Percentiles rank a stretch among this genome's conserved stretches.
These are phyloP conservation scores for Latrodectus geometricus DNA, from an alignment of 1,140 invertebrate genomes.

Conservation along the genomic window DNA sequence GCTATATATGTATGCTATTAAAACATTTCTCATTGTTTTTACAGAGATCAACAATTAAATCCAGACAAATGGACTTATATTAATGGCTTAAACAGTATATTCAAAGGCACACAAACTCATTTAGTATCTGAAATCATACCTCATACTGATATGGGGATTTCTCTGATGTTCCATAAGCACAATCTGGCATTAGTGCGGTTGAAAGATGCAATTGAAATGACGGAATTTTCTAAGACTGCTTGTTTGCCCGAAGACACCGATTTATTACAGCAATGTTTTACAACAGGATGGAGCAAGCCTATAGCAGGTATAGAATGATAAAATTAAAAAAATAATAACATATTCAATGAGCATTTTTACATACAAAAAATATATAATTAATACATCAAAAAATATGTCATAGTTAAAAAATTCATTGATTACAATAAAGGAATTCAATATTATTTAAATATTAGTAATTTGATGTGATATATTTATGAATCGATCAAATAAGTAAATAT, in stretches of 20 bases:
- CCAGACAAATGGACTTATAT: conserved; percentile 28
- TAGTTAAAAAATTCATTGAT: no score
- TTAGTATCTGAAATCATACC: conserved; percentile 25
- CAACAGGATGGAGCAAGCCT: conserved; percentile 24
- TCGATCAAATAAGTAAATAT: no score
- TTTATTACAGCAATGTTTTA: conserved; percentile 11
- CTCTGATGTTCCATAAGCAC: conserved; percentile 14
- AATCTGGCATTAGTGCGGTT: conserved; percentile 33
- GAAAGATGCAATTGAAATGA: background rate
- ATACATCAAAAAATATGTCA: no score
- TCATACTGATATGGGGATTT: background rate
- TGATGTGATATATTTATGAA: no score
- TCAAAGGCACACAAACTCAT: conserved; percentile 22
- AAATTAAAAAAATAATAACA: no score
- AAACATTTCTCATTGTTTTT: no score
- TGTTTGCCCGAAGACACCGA: conserved; percentile 1
- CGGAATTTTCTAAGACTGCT: conserved; percentile 12
- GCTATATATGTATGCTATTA: background rate
- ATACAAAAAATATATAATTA: no score
- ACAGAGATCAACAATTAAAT: conserved; percentile 22
- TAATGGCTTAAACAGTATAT: conserved; percentile 11
- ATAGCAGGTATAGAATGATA: background rate
- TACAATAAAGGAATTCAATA: no score
- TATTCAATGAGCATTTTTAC: no score
- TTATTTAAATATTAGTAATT: no score